Percentiles rank a stretch among this genome's conserved stretches.
Conservation (phyloP, 2,113 vertebrate species). For the Lepus americanus region DNA sequence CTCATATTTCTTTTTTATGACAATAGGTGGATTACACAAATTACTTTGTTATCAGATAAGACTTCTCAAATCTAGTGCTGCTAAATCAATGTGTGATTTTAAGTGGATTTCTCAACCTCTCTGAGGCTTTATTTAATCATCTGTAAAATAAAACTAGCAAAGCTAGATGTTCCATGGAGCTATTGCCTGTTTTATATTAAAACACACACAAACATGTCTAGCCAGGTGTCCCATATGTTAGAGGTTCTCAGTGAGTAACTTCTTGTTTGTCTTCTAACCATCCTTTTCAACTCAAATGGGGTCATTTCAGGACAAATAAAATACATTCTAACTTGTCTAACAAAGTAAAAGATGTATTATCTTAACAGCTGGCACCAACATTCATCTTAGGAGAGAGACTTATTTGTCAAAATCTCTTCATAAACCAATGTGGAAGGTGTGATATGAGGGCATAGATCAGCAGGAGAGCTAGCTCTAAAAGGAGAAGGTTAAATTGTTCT, state of each 20-base stretch:
- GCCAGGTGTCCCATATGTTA: background rate
- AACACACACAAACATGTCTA: background rate
- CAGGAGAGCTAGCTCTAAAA: conserved; percentile 48
- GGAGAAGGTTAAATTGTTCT: conserved; percentile 27
- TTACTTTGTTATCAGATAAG: background rate
- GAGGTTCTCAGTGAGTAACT: background rate
- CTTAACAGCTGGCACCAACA: conserved; percentile 43
- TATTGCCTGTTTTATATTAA: background rate
- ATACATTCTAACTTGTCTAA: conserved; percentile 45
- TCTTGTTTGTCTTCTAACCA: background rate
- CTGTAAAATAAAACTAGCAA: background rate
- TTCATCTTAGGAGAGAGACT: background rate
- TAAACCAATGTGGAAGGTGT: conserved; percentile 34
- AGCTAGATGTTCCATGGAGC: background rate
- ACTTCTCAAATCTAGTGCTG: background rate
- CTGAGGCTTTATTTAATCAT: background rate
- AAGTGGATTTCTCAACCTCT: background rate
- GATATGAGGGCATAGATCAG: background rate
- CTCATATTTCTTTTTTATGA: background rate
- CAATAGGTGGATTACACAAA: background rate
- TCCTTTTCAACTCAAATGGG: background rate
- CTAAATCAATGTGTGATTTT: background rate
- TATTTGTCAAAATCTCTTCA: conserved; percentile 61
- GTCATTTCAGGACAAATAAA: conserved; percentile 55
- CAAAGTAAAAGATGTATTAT: conserved; percentile 25